phyloP scores from a whole-genome alignment of 2,113 vertebrate species.

The Corvus cornix region DNA sequence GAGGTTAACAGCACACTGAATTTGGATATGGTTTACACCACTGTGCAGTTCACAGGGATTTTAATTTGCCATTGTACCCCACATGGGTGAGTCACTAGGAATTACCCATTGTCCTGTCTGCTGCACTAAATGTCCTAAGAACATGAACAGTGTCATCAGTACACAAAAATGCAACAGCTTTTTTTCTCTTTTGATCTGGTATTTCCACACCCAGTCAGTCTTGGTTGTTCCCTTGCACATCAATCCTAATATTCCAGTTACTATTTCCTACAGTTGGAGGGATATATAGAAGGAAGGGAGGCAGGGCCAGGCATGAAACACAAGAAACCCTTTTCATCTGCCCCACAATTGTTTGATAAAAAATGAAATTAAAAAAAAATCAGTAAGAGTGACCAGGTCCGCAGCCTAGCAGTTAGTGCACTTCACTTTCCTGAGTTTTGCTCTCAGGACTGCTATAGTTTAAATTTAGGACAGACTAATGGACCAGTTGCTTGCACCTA shows the following conservation, averaged over 20 bases:
- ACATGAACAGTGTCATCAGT: too few species aligned
- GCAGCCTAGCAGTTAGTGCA: background rate
- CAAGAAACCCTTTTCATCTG: background rate
- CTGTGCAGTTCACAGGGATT: background rate
- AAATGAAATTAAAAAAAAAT: background rate
- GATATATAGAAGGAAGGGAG: background rate
- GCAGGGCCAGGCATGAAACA: background rate
- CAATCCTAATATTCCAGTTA: background rate
- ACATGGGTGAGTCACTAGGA: background rate
- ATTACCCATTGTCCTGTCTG: background rate
- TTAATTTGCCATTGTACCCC: background rate
- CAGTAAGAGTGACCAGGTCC: background rate
- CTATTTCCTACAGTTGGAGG: background rate
- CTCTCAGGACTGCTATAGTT: background rate
- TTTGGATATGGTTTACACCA: background rate
- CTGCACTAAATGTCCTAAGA: background rate
- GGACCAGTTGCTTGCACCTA: background rate
- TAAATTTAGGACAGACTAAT: background rate
- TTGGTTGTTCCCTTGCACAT: background rate
- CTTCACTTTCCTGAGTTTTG: background rate
- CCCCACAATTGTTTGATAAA: background rate
- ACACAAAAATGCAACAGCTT: background rate
- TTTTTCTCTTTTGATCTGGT: background rate
- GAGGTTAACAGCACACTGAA: accelerated
- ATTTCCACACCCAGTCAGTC: background rate